A percentile compares a stretch with the other conserved stretches of the same genome.
phyloP scores from a whole-genome alignment of 2,888 invertebrate genomes.

The Reticulitermes lucifugus region DNA sequence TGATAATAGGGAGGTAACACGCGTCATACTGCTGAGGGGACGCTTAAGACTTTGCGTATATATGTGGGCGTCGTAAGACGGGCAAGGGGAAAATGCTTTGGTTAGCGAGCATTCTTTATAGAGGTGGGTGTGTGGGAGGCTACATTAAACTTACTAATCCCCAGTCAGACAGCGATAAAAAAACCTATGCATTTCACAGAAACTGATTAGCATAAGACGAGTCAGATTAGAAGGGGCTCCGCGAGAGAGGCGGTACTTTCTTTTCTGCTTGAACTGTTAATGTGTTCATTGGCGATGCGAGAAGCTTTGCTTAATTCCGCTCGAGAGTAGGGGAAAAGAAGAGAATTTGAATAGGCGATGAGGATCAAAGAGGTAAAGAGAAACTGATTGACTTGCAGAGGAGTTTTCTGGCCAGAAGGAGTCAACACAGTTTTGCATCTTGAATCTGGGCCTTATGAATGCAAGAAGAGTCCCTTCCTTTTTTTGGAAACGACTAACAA shows the following conservation, averaged over 20 bases:
- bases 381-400: constrained; percentile 38
- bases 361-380: constrained; percentile 39
- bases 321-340: constrained; percentile 18
- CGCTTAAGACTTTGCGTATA: constrained; percentile 11
- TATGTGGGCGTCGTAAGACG: constrained; percentile 20
- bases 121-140: too few species aligned
- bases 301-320: constrained; percentile 45
- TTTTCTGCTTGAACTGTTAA: constrained; percentile 44
- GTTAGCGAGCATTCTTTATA: constrained; percentile 27
- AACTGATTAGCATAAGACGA: constrained; percentile 49
- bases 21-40: constrained; percentile 3
- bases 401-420: constrained; percentile 19
- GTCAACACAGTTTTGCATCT: constrained; percentile 22
- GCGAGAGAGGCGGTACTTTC: constrained; percentile 35
- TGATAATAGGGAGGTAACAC: constrained; percentile 26
- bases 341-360: constrained; percentile 36
- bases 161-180: constrained; percentile 13
- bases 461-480: too few species aligned
- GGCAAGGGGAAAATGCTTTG: constrained; percentile 8
- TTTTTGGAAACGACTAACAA: too few species aligned
- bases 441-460: background rate
- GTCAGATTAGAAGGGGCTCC: background rate
- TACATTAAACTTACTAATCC: constrained; percentile 30
- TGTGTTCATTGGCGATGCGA: constrained; percentile 47
- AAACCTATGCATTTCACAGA: constrained; percentile 46